Evolutionary conservation across 1,140 invertebrate genomes (phyloP).

Genomic region (Odontomachus brunneus): DNA sequence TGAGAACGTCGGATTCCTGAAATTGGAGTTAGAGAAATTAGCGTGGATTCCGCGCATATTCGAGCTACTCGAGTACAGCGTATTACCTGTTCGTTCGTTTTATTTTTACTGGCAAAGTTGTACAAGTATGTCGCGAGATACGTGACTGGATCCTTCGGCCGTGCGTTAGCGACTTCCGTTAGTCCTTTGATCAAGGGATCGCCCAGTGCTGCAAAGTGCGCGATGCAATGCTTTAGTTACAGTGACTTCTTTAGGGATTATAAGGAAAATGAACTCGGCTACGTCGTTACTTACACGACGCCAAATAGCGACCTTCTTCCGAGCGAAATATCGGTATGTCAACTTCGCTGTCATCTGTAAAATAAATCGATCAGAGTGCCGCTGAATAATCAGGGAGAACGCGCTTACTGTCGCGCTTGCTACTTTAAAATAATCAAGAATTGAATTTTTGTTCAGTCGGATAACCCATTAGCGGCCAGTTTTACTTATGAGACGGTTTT

Average conservation of each 20-base stretch:
- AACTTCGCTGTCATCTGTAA: constrained; percentile 86
- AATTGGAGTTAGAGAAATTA: neutral
- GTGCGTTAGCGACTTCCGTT: constrained; percentile 92
- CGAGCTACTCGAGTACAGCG: neutral
- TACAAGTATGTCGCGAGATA: constrained; percentile 93
- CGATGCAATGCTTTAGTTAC: constrained; percentile 37
- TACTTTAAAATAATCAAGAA: constrained; percentile 13
- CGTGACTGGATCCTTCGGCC: constrained; percentile 93
- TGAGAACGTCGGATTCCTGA: constrained; percentile 85
- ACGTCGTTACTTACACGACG: constrained; percentile 89
- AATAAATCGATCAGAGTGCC: constrained; percentile 31
- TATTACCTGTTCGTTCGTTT: constrained; percentile 67
- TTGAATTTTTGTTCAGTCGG: neutral
- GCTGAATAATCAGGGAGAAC: neutral
- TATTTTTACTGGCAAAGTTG: constrained; percentile 89
- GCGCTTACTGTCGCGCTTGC: neutral
- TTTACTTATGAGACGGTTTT: too few species aligned
- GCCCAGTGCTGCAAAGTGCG: constrained; percentile 89
- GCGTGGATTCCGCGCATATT: neutral
- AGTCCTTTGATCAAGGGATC: constrained; percentile 94
- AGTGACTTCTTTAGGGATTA: neutral
- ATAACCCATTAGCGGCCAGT: too few species aligned
- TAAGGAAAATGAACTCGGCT: neutral
- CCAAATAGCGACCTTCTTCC: constrained; percentile 93
- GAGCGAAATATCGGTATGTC: constrained; percentile 92